phyloP scores from a whole-genome alignment of 2,113 vertebrate genomes.

The Sander vitreus region DNA sequence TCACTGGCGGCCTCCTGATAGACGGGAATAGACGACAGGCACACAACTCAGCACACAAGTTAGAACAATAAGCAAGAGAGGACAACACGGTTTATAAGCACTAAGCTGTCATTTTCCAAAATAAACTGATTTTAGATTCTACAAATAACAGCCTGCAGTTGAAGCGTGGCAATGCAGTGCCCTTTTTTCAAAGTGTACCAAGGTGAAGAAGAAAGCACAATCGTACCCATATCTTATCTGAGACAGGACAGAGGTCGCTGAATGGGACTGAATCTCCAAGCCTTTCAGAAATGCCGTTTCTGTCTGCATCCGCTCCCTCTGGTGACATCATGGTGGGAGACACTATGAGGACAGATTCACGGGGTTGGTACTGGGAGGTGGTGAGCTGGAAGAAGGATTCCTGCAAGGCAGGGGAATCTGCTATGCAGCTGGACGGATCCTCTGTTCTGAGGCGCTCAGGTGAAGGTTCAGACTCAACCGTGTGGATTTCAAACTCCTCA shows the following conservation, averaged over 20 bases:
- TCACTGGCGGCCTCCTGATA: slow-evolving; percentile 83
- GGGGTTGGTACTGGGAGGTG: slow-evolving; percentile 50
- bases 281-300: not conserved
- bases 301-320: not conserved
- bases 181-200: not conserved
- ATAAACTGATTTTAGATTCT: not conserved
- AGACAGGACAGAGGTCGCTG: not conserved
- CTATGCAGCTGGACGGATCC: not conserved
- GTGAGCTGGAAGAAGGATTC: slow-evolving; percentile 73
- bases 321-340: not conserved
- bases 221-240: slow-evolving; percentile 43
- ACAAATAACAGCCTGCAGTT: not conserved
- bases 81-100: not conserved
- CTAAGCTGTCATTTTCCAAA: not conserved
- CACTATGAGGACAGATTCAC: slow-evolving; percentile 48
- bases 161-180: not conserved
- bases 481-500: not conserved
- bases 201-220: not conserved
- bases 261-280: not conserved
- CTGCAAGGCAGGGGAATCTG: not conserved
- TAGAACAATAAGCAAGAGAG: too few species aligned
- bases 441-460: slow-evolving; percentile 66
- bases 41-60: not conserved
- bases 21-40: not conserved
- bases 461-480: slow-evolving; percentile 34